Percentiles rank a stretch among this genome's conserved stretches.
phyloP scores from a whole-genome alignment of 2,888 invertebrate species.

The Serrognathus titanus region DNA sequence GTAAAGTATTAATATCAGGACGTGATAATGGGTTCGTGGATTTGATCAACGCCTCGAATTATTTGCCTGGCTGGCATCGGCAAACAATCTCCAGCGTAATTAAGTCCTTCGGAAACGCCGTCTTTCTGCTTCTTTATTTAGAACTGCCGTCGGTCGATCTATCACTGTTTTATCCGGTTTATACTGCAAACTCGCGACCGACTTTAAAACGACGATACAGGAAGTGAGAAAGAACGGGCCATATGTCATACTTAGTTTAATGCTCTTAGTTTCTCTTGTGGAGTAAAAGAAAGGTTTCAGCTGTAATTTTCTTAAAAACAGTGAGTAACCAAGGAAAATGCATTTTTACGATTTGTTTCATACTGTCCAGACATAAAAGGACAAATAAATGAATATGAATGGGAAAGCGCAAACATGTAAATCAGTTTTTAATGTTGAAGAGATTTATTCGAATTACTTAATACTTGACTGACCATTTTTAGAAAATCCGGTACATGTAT shows the following conservation, averaged over 20 bases:
- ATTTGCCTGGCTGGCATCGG: conserved; percentile 37
- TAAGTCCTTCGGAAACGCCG: conserved; percentile 25
- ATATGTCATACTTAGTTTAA: conserved; percentile 1
- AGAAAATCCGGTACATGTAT: too few relatives aligned
- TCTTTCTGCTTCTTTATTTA: background rate
- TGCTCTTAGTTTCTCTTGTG: background rate
- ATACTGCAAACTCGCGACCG: background rate
- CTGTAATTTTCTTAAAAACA: too few relatives aligned
- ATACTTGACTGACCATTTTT: too few relatives aligned
- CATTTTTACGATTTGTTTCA: background rate
- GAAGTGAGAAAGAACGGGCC: background rate
- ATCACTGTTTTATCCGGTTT: background rate
- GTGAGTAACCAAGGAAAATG: too few relatives aligned
- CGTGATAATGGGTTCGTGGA: conserved; percentile 31
- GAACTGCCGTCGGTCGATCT: background rate
- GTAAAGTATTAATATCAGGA: conserved; percentile 22
- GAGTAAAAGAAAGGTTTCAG: too few relatives aligned
- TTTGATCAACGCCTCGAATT: conserved; percentile 38
- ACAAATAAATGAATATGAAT: background rate
- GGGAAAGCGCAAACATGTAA: too few relatives aligned
- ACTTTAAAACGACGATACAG: background rate
- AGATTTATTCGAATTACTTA: too few relatives aligned
- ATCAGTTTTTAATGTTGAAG: too few relatives aligned
- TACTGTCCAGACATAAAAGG: background rate
- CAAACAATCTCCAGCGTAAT: conserved; percentile 38